A percentile compares a stretch with the other conserved stretches of the same genome.
Conservation (phyloP, 1,140 invertebrate genomes). For the Caerostris darwini region DNA sequence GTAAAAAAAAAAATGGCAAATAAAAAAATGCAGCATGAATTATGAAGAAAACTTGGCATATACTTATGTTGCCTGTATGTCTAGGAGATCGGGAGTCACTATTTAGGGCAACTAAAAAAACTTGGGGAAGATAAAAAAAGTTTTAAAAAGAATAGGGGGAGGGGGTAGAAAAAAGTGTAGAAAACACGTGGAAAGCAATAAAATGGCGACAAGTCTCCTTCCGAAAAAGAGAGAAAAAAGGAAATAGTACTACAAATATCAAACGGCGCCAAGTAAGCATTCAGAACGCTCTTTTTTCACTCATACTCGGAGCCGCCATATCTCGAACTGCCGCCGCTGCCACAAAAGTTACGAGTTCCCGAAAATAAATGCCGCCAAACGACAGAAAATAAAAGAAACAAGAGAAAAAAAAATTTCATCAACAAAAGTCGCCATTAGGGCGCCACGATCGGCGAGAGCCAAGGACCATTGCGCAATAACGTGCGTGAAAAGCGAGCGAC, state of each 20-base stretch:
- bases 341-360: constrained; percentile 76
- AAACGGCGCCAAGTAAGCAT: constrained; percentile 70
- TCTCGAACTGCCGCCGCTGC: constrained; percentile 61
- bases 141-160: constrained; percentile 31
- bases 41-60: not conserved
- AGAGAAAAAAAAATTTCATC: constrained; percentile 66
- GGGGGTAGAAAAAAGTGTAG: not conserved
- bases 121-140: not conserved
- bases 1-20: not conserved
- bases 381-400: constrained; percentile 65
- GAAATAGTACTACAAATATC: constrained; percentile 67
- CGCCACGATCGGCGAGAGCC: constrained; percentile 67
- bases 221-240: constrained; percentile 46
- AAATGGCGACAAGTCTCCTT: constrained; percentile 52
- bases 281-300: constrained; percentile 54
- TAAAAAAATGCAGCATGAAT: not conserved
- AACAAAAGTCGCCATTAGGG: constrained; percentile 76
- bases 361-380: constrained; percentile 77
- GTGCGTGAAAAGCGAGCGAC: constrained; percentile 15
- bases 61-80: not conserved
- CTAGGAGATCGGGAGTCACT: constrained; percentile 18
- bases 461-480: constrained; percentile 77
- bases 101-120: constrained; percentile 22
- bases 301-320: constrained; percentile 66
- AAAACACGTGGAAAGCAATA: constrained; percentile 61